These are phyloP conservation scores for Caenorhabditis virilis DNA, from an alignment of 2,888 invertebrate genomes.

Conservation along the genomic window DNA sequence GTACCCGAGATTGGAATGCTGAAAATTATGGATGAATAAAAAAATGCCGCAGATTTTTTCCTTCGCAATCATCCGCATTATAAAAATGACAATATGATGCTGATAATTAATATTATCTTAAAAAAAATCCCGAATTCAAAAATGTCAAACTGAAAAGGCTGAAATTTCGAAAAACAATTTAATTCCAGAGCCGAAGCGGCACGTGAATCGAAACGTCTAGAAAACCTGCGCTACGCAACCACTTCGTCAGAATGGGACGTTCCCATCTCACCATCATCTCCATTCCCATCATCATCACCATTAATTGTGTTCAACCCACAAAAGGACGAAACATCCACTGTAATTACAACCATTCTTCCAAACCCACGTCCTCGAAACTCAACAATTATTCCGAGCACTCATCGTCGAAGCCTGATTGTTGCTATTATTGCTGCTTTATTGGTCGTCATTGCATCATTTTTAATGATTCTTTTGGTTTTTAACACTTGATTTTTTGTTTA, in stretches of 20 bases:
- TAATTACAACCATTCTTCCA: constrained; percentile 24
- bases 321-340: constrained; percentile 25
- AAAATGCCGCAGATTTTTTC: too few relatives aligned
- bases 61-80: too few relatives aligned
- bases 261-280: constrained; percentile 23
- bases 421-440: constrained; percentile 33
- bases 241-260: constrained; percentile 27
- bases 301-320: constrained; percentile 32
- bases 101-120: too few relatives aligned
- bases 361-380: constrained; percentile 5
- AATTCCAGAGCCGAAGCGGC: constrained; percentile 32
- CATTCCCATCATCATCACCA: constrained; percentile 34
- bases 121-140: too few relatives aligned
- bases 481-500: too few relatives aligned
- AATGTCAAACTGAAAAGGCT: too few relatives aligned
- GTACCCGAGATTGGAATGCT: too few relatives aligned
- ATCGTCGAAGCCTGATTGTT: constrained; percentile 27
- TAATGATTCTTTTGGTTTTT: constrained; percentile 25
- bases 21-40: too few relatives aligned
- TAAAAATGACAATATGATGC: too few relatives aligned
- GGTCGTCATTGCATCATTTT: constrained; percentile 25
- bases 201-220: constrained; percentile 16
- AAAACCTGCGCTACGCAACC: constrained; percentile 24
- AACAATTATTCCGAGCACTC: constrained; percentile 10
- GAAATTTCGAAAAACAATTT: neutral